Base-by-base conservation (phyloP, 2,113 vertebrate genomes). In the Pseudorectes ferrugineus region DNA sequence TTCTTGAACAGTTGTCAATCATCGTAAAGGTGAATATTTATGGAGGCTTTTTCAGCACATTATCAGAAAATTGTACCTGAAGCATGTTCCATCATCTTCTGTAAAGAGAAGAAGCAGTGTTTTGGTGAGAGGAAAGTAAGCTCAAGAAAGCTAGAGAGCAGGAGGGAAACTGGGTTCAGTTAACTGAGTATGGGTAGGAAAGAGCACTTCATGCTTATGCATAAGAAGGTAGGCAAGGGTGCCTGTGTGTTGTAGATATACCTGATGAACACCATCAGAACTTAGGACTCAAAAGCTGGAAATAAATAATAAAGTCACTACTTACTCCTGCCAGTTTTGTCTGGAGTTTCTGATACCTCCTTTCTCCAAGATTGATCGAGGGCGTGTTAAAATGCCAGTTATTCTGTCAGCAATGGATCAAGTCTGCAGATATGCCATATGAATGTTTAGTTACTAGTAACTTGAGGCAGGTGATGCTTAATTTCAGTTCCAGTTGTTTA, bases 401-500 rank as follows among this genome's bases (percentile, higher is more conserved):
- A 46, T 6, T 54, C 16, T 66, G 42, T 87, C 61, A 77, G 21
- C 65, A 77, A 51, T 51, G 33, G 68, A 86, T 66, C 40, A 63
- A 55, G 43, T 18, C 43, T 88, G 43, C 70, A 78, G 63, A 83
- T 88, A 71, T 14, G 33, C 38, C 48, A 20, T 43, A 49, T 42
- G 70, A 67, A 58, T 0, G 0, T 52, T 28, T 77, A 66, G 33
- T 73, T 91, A n/a, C 54, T 73, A 73, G 29, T 49, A 88, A 82
- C 67, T 70, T 19, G 23, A 70, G 51, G 63, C 55, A 74, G 26
- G 25, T 83, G 63, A 70, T 91, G 38, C 40, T 51, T 93, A 35
- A 77, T 84, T 95, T 81, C 40, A 38, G 35, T 92, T 92, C 73
- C 46, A 67, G 29, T 96, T 95, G 29, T 86, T 95, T 87, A 71